Evolutionary conservation across 2,888 invertebrate genomes (phyloP).

Genomic region (Prosapia bicincta): DNA sequence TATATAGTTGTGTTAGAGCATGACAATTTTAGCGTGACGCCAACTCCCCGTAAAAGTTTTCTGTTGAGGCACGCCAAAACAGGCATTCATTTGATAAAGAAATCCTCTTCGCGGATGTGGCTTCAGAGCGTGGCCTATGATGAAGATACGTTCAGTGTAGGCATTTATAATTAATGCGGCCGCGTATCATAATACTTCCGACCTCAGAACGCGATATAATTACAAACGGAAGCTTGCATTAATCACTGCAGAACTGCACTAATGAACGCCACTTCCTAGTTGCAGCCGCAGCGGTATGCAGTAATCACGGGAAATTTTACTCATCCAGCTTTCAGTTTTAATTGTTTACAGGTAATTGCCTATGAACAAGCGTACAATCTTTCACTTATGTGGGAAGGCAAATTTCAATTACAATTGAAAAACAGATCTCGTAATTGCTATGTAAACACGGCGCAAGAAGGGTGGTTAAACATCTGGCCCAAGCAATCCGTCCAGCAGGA

Average conservation of each 20-base stretch:
- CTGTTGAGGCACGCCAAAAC: too few relatives aligned
- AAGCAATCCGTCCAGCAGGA: background rate
- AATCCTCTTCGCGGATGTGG: too few relatives aligned
- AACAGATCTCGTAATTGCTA: background rate
- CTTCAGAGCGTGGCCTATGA: too few relatives aligned
- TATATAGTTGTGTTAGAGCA: too few relatives aligned
- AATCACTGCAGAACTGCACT: background rate
- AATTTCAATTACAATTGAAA: background rate
- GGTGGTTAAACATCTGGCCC: background rate
- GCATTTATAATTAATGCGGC: too few relatives aligned
- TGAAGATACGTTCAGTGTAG: too few relatives aligned
- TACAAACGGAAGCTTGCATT: background rate
- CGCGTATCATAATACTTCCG: background rate
- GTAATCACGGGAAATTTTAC: background rate
- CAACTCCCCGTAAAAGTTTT: too few relatives aligned
- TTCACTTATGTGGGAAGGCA: background rate
- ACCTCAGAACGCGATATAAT: background rate
- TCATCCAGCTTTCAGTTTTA: background rate
- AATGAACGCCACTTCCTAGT: background rate
- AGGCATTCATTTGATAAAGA: too few relatives aligned
- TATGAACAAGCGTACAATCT: background rate
- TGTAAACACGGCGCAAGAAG: background rate
- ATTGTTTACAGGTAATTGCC: background rate
- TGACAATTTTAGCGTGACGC: too few relatives aligned
- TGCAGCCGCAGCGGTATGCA: background rate